Percentiles rank a stretch among this genome's conserved stretches.
Evolutionary conservation across 2,113 vertebrate genomes (phyloP).

Genomic region (Procapra przewalskii): DNA sequence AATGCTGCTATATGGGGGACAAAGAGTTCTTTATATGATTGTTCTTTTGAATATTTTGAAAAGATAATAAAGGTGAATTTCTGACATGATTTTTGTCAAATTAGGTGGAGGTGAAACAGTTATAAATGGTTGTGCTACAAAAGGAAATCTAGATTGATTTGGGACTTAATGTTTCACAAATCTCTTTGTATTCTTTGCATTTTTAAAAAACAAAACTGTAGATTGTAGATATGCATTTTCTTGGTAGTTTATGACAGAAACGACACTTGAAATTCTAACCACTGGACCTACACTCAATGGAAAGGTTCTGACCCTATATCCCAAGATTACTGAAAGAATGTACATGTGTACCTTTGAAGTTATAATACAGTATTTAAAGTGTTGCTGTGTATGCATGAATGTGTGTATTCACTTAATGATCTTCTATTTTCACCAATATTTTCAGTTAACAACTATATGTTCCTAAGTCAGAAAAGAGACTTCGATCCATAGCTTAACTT

Average conservation of each 20-base stretch:
- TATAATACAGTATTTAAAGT: background rate
- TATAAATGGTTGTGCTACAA: background rate
- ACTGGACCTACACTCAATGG: background rate
- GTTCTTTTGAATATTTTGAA: background rate
- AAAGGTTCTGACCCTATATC: background rate
- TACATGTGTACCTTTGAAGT: background rate
- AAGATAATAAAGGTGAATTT: slow-evolving; percentile 1
- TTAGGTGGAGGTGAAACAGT: background rate
- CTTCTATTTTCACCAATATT: background rate
- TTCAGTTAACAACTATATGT: background rate
- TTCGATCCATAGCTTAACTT: background rate
- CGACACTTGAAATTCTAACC: background rate
- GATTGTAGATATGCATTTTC: background rate
- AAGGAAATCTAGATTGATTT: background rate
- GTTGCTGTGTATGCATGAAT: background rate
- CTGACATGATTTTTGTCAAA: background rate
- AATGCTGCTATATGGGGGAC: background rate
- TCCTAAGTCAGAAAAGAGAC: background rate
- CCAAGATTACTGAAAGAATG: background rate
- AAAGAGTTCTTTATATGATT: background rate
- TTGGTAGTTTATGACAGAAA: background rate
- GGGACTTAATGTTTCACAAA: background rate
- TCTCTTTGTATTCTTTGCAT: background rate
- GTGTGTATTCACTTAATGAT: background rate
- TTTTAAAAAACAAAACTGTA: background rate